Conservation (phyloP, 1,140 invertebrate species). For the Monochamus saltuarius region DNA sequence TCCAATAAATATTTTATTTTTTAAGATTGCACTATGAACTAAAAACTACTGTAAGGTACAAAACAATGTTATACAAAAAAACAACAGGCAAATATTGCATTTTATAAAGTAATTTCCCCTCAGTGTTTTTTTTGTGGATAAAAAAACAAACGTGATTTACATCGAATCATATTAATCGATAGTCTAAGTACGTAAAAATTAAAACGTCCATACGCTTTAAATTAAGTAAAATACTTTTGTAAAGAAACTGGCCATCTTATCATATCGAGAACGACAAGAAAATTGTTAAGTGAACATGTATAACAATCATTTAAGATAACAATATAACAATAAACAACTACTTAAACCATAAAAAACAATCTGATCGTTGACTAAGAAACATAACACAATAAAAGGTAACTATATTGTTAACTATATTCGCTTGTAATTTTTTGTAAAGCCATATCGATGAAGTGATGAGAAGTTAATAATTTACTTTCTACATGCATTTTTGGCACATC, state of each 20-base stretch:
- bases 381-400: slow-evolving; percentile 19
- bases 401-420: slow-evolving; percentile 4
- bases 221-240: slow-evolving; percentile 23
- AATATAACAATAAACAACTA: slow-evolving; percentile 37
- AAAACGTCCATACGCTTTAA: slow-evolving; percentile 5
- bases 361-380: slow-evolving; percentile 28
- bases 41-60: slow-evolving; percentile 20
- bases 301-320: slow-evolving; percentile 35
- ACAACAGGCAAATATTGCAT: slow-evolving; percentile 21
- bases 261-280: slow-evolving; percentile 25
- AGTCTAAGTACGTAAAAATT: slow-evolving; percentile 27
- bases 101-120: neutral
- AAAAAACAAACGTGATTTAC: slow-evolving; percentile 21
- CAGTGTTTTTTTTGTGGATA: slow-evolving; percentile 17
- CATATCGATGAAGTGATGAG: neutral
- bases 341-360: slow-evolving; percentile 37
- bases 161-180: slow-evolving; percentile 22
- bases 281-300: slow-evolving; percentile 24
- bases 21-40: slow-evolving; percentile 35
- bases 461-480: neutral
- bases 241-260: slow-evolving; percentile 34
- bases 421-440: neutral
- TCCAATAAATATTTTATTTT: slow-evolving; percentile 29
- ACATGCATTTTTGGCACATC: neutral
- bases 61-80: slow-evolving; percentile 25